phyloP scores from a whole-genome alignment of 1,140 invertebrate genomes.

The Fopius arisanus region DNA sequence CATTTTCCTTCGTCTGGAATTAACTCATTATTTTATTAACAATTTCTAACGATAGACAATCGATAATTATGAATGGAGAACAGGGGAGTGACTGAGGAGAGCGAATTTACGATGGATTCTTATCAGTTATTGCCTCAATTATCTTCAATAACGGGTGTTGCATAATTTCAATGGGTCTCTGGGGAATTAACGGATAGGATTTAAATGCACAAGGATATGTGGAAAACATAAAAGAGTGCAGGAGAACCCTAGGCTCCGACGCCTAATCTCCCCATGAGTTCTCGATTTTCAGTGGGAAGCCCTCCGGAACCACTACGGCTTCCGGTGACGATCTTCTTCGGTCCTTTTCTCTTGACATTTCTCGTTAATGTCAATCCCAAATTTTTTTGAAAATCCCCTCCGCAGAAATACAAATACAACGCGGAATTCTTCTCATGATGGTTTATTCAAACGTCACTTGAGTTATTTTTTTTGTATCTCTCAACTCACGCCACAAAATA shows the following conservation, averaged over 20 bases:
- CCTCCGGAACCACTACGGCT: slow-evolving; percentile 15
- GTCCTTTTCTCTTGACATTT: neutral
- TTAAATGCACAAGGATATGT: neutral
- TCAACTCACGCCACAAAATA: too few species aligned
- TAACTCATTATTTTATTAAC: neutral
- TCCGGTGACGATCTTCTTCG: neutral
- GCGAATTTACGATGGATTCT: neutral
- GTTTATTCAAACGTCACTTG: too few species aligned
- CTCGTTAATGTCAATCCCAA: neutral
- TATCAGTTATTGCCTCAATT: neutral
- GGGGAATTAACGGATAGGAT: neutral
- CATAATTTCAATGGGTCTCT: neutral
- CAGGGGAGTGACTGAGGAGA: neutral
- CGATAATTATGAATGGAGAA: neutral
- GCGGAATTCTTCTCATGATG: too few species aligned
- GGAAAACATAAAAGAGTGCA: neutral
- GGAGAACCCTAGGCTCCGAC: neutral
- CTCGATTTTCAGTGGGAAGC: slow-evolving; percentile 27
- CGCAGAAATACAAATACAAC: too few species aligned
- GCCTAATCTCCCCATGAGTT: slow-evolving; percentile 13
- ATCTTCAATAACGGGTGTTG: neutral
- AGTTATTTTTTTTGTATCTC: too few species aligned
- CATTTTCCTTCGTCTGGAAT: slow-evolving; percentile 20
- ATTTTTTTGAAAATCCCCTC: too few species aligned
- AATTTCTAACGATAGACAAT: neutral